A percentile compares a stretch with the other conserved stretches of the same genome.
These are phyloP conservation scores for Zeuzera pyrina DNA, from an alignment of 2,888 invertebrate genomes.

Conservation along the genomic window DNA sequence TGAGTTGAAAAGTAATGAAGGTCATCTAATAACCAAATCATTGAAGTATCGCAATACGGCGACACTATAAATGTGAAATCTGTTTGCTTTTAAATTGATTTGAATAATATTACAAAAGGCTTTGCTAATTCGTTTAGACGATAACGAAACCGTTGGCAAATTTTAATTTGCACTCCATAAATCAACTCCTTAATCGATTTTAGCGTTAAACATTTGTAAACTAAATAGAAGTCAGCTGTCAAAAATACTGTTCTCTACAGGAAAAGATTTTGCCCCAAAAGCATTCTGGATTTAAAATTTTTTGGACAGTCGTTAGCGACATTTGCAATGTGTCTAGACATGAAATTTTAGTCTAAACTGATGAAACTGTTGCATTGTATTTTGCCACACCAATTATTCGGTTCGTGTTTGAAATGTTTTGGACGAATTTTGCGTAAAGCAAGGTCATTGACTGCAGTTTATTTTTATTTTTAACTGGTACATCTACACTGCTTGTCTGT, in stretches of 20 bases:
- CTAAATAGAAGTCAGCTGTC: too few species aligned
- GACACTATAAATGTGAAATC: background rate
- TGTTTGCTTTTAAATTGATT: conserved; percentile 4
- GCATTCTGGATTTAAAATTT: background rate
- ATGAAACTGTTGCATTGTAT: background rate
- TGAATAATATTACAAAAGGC: conserved; percentile 2
- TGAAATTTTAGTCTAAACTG: conserved; percentile 1
- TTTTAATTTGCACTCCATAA: conserved; percentile 5
- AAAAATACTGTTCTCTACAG: too few species aligned
- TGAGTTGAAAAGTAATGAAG: too few species aligned
- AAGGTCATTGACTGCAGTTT: too few species aligned
- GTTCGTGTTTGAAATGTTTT: too few species aligned
- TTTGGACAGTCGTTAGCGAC: background rate
- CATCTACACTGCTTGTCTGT: too few species aligned
- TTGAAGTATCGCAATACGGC: too few species aligned
- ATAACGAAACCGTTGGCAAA: conserved; percentile 7
- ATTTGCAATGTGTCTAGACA: conserved; percentile 4
- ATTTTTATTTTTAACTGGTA: too few species aligned
- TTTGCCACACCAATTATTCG: background rate
- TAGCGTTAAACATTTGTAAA: background rate
- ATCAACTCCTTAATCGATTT: conserved; percentile 6
- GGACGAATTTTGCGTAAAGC: too few species aligned
- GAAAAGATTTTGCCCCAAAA: conserved; percentile 1
- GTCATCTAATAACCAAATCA: too few species aligned
- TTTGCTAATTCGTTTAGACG: background rate